Conservation (phyloP, 2,888 invertebrate species). For the Autographa pulchrina region DNA sequence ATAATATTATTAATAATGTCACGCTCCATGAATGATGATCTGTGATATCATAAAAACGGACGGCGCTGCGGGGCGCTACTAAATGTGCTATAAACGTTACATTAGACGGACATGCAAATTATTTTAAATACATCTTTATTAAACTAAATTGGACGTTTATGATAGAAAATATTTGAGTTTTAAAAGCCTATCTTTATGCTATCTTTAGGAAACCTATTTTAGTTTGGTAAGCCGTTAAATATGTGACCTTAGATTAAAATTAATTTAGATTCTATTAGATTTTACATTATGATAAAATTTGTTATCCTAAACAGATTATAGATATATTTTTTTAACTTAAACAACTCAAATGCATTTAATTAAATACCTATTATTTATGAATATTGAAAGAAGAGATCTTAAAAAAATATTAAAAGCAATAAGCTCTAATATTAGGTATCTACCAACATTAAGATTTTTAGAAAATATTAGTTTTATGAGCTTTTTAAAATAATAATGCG, state of each 20-base stretch:
- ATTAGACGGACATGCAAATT: conserved; percentile 50
- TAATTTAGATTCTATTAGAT: too few relatives aligned
- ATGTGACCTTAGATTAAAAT: not conserved
- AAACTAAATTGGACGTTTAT: conserved; percentile 31
- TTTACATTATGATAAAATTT: not conserved
- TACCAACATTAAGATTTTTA: not conserved
- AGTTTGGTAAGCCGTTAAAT: not conserved
- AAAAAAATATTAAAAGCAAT: not conserved
- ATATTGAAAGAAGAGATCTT: not conserved
- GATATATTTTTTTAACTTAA: not conserved
- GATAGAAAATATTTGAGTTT: conserved; percentile 8
- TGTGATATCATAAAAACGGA: conserved; percentile 52
- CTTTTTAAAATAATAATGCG: conserved; percentile 5
- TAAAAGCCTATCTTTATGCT: not conserved
- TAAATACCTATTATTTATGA: not conserved
- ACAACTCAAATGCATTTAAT: not conserved
- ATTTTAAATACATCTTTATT: conserved; percentile 39
- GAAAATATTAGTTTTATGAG: conserved; percentile 12
- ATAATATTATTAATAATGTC: conserved; percentile 32
- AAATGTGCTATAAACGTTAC: conserved; percentile 47
- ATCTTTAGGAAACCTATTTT: not conserved
- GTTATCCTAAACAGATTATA: not conserved
- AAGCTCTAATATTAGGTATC: not conserved
- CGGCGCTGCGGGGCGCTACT: conserved; percentile 38
- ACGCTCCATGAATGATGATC: conserved; percentile 43